phyloP scores from a whole-genome alignment of 1,140 invertebrate genomes.

The Lepidurus couesii region DNA sequence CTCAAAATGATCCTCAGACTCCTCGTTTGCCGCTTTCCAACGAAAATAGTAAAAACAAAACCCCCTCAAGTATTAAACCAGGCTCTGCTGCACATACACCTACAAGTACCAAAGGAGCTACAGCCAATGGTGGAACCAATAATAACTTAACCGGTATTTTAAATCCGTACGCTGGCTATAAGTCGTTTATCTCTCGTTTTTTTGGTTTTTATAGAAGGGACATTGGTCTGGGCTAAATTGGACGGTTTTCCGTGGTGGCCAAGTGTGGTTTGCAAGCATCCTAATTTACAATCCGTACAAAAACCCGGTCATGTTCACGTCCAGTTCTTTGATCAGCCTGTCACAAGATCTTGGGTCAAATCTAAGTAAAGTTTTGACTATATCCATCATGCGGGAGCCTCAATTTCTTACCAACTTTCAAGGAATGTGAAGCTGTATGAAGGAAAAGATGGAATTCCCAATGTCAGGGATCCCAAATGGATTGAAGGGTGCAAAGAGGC shows the following conservation, averaged over 20 bases:
- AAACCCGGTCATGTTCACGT: constrained; percentile 47
- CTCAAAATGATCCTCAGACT: not conserved
- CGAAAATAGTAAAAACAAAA: not conserved
- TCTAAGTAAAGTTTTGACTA: constrained; percentile 42
- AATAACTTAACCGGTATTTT: not conserved
- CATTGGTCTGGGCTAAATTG: constrained; percentile 52
- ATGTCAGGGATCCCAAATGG: constrained; percentile 41
- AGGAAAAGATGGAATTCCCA: constrained; percentile 35
- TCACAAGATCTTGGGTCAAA: constrained; percentile 50
- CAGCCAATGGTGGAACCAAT: not conserved
- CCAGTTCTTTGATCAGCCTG: constrained; percentile 54
- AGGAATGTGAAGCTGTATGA: constrained; percentile 45
- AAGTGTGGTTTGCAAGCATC: constrained; percentile 48
- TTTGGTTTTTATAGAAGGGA: constrained; percentile 32
- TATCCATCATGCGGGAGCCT: not conserved
- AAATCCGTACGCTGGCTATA: not conserved
- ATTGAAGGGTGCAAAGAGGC: constrained; percentile 44
- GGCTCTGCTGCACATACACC: not conserved
- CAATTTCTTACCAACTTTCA: constrained; percentile 28
- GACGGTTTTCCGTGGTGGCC: constrained; percentile 55
- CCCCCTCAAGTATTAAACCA: not conserved
- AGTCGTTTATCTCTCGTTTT: not conserved
- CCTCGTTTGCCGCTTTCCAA: not conserved
- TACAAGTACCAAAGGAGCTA: not conserved
- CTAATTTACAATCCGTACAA: constrained; percentile 41